Conservation (phyloP, 2,888 invertebrate species). For the Noctua fimbriata region DNA sequence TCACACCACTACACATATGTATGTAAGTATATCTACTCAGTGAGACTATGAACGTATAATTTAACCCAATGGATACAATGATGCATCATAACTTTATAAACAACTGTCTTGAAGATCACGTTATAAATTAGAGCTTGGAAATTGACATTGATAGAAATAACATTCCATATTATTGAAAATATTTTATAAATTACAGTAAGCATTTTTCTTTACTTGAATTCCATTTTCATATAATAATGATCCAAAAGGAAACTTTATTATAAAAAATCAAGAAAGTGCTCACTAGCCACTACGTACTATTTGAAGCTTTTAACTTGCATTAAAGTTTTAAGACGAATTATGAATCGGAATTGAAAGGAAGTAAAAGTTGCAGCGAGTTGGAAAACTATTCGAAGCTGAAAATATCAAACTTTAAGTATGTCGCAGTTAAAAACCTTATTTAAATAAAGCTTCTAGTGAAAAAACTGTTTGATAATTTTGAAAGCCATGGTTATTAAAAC, state of each 20-base stretch:
- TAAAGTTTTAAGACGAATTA: conserved; percentile 84
- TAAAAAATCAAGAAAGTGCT: conserved; percentile 77
- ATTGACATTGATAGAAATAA: neutral
- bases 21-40: neutral
- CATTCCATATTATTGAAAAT: neutral
- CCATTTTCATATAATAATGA: conserved; percentile 6
- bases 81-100: neutral
- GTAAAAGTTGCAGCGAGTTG: conserved; percentile 78
- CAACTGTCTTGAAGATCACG: neutral
- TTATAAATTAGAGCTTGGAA: neutral
- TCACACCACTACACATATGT: neutral
- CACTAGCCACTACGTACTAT: conserved; percentile 75
- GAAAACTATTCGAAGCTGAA: conserved; percentile 65
- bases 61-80: neutral
- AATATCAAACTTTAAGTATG: conserved; percentile 64
- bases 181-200: neutral
- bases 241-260: conserved; percentile 71
- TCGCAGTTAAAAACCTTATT: conserved; percentile 46
- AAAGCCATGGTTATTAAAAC: conserved; percentile 24
- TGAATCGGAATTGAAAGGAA: conserved; percentile 82
- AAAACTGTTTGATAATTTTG: conserved; percentile 8
- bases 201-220: neutral
- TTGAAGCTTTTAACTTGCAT: conserved; percentile 85
- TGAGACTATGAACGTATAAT: neutral
- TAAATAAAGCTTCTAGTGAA: conserved; percentile 26